Evolutionary conservation across 2,113 vertebrate species (phyloP), one percentile per base, ranked within the genome.

Genomic region (Lepisosteus oculatus): DNA sequence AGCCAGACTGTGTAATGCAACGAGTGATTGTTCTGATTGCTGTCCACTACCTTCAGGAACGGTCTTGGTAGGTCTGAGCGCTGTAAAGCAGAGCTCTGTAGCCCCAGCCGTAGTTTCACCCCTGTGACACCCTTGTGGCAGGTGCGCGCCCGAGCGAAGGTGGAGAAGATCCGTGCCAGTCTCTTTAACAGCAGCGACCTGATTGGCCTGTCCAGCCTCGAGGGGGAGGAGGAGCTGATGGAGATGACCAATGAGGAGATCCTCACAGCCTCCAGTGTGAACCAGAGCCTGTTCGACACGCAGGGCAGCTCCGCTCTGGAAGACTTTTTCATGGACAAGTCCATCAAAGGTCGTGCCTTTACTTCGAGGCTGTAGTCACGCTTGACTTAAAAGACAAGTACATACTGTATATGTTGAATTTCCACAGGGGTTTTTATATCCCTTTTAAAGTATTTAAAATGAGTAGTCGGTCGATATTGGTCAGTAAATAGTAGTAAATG

Each of bases 211-310:
- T 99, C 97, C 14, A 96, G 94, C 81, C 90, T 98, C 82, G 97
- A 98, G 66, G 95, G 95, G 42, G 97, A 99, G 82, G 97, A 98
- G 62, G 97, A 97, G 67, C 80, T 99, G 57, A 97, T 99, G 96
- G 97, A 98, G 78, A 92, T 99, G 93, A 97, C 95, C 14, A 98
- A 95, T 1, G 97, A 98, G 72, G 97, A 99, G 88, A 98, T 99
- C 80, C 88, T 99, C 71, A 99, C 97, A 0, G 97, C 96, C 13
- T 99, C 97, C 7, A 96, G 95, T 15, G 97, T 99, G 8, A 99
- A 98, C 78, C 97, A 99, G 89, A 99, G 97, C 78, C 83, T 99
- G 72, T 99, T 99, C 83, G 97, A 99, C 77, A 98, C 96, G 0
- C 97, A 99, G 72, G 97, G 97, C 44, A 98, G 97, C 82, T 97